Percentiles rank a stretch among this genome's conserved stretches.
Evolutionary conservation across 2,113 vertebrate genomes (phyloP).

Genomic region (Indicator maculatus): DNA sequence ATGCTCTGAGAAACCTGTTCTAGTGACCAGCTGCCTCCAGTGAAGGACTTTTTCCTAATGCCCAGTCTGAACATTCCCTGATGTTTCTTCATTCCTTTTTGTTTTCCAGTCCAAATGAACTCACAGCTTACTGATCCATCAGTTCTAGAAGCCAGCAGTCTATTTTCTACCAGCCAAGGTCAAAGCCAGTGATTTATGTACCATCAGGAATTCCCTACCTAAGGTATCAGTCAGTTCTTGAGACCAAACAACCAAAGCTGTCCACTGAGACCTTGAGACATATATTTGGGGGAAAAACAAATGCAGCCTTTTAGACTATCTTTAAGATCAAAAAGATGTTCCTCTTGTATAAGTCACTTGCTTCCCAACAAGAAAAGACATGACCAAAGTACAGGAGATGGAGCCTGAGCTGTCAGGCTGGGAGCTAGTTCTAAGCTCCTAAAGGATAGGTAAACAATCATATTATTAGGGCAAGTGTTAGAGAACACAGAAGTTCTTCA

Average conservation of each 20-base stretch:
- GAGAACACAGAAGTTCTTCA: not conserved
- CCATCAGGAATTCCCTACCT: not conserved
- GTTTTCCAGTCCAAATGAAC: not conserved
- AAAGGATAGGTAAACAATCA: not conserved
- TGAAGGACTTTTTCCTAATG: not conserved
- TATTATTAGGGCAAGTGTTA: not conserved
- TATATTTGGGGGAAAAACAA: not conserved
- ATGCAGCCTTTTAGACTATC: not conserved
- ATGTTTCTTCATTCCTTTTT: not conserved
- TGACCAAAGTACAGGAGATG: not conserved
- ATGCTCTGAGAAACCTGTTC: not conserved
- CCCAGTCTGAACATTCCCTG: not conserved
- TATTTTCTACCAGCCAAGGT: not conserved
- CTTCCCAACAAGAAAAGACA: not conserved
- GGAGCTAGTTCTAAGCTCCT: not conserved
- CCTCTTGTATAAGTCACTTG: not conserved
- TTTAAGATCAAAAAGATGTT: not conserved
- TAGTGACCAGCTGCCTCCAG: not conserved
- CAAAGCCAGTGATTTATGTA: not conserved
- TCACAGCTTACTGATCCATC: not conserved
- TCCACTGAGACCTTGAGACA: not conserved
- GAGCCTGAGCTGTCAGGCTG: not conserved
- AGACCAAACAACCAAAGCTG: not conserved
- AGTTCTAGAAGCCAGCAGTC: not conserved
- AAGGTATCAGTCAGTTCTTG: not conserved